Evolutionary conservation across 2,888 invertebrate genomes (phyloP), one percentile per base, ranked within the genome.

Genomic region (Cheilosia grossa): DNA sequence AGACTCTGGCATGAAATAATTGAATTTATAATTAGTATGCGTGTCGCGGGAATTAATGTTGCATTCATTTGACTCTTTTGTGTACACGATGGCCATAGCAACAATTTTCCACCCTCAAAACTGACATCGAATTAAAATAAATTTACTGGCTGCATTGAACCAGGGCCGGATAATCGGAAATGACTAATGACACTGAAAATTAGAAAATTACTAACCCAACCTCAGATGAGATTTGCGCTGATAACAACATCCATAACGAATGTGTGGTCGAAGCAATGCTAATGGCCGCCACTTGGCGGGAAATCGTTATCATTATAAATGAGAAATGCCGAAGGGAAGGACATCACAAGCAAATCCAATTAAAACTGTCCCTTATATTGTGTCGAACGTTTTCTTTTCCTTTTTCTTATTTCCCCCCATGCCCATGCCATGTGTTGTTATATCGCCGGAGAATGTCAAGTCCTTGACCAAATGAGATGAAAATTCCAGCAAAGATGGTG

Each of bases 11-110:
- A 82, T 82, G 77, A 82, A 82, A 75, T 82, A 82, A 77, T 82
- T 82, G 82, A 82, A 82, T 82, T 75, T 82, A 82, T 82, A 82
- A 82, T 82, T 82, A 82, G 82, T n/a, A n/a, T 77, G 82, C 82
- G 77, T 82, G 82, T 66, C 51, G 66, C 66, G 70, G 70, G 66
- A 77, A 72, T 77, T 66, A 70, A 66, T 72, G 66, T 70, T 77
- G 44, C 44, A 66, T 82, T 53, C 69, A 37, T 37, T 67, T 66
- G 51, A 42, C 64, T 10, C 21, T 17, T 30, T 47, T 21, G 5
- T 17, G 33, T 42, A 37, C 47, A 17, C 37, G 3, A 9, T 19
- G 7, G 7, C n/a, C 30, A 3, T 17, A 4, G 17, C 9, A 40
- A 40, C 7, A 15, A 4, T 21, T 4, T 13, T 17, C 27, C 42